Base-by-base conservation (phyloP, 2,888 invertebrate genomes). In the Augochlorella aurata region DNA sequence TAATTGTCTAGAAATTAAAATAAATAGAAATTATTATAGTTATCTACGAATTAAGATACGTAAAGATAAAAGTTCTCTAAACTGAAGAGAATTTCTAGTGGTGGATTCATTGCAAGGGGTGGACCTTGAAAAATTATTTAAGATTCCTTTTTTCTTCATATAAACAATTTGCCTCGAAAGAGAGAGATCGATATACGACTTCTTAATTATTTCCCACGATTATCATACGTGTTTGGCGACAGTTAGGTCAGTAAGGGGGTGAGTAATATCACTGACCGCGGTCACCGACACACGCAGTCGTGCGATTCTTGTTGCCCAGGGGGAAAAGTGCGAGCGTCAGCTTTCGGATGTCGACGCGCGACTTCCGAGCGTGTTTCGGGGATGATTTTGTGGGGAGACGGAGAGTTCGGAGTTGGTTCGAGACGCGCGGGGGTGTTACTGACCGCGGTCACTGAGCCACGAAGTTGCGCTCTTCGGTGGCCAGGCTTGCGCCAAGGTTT, bases 401-500 rank as follows among this genome's bases (percentile, higher is more conserved):
- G 65, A 65, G 65, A 65, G 65, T 65, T 65, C n/a, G n/a, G 65
- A 44, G 38, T 44, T 44, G 44, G 65, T 65, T 44, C 18, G 44
- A n/a, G 12, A 10, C 52, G 66, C 24, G 50, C 44, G 65, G 69
- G 47, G 16, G 47, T 29, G 54, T 71, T 69, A 49, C 16, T 70
- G 61, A 44, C 68, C 44, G 79, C 77, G 70, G 70, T 63, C 71
- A 75, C 70, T 29, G 50, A 65, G 70, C 54, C 71, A 69, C 70
- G 44, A 44, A 65, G 65, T 65, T 65, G 38, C n/a, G 65, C 44
- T 65, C 5, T 8, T 65, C 38, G 12, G 12, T 44, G 12, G 10
- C n/a, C 65, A 10, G 5, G 44, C 44, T 65, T 18, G n/a, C n/a
- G 65, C 1, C 58, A 24, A 58, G 2, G 58, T 58, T 58, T 44